A percentile compares a stretch with the other conserved stretches of the same genome.
phyloP scores from a whole-genome alignment of 1,140 invertebrate genomes.

The Apis laboriosa region DNA sequence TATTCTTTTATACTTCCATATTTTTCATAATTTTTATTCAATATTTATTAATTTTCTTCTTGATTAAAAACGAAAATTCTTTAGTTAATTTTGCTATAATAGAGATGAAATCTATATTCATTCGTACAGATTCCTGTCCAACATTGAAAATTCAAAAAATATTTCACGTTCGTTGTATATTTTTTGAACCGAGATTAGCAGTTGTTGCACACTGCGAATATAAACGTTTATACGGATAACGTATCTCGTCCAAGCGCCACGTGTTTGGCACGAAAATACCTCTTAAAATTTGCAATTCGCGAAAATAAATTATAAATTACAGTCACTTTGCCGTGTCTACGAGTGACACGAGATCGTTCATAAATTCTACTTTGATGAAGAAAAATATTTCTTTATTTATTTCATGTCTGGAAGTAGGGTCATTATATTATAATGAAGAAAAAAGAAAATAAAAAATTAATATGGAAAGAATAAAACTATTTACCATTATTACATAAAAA shows the following conservation, averaged over 20 bases:
- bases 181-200: constrained; percentile 31
- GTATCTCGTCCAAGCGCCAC: constrained; percentile 23
- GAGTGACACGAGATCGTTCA: neutral
- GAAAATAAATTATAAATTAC: constrained; percentile 1
- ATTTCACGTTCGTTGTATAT: constrained; percentile 15
- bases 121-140: neutral
- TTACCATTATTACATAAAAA: too few relatives aligned
- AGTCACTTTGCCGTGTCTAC: neutral
- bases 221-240: constrained; percentile 31
- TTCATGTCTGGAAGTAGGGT: too few relatives aligned
- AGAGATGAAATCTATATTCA: neutral
- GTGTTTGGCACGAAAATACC: constrained; percentile 29
- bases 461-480: neutral
- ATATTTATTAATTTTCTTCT: neutral
- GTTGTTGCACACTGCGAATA: constrained; percentile 6
- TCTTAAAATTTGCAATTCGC: constrained; percentile 26
- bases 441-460: neutral
- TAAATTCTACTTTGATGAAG: neutral
- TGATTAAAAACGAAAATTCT: neutral
- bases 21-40: neutral
- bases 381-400: neutral
- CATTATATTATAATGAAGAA: too few relatives aligned
- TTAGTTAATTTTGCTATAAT: neutral
- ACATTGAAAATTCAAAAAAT: neutral
- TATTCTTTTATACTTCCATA: neutral